phyloP scores from a whole-genome alignment of 2,888 invertebrate genomes.

The Caenorhabditis panamensis region DNA sequence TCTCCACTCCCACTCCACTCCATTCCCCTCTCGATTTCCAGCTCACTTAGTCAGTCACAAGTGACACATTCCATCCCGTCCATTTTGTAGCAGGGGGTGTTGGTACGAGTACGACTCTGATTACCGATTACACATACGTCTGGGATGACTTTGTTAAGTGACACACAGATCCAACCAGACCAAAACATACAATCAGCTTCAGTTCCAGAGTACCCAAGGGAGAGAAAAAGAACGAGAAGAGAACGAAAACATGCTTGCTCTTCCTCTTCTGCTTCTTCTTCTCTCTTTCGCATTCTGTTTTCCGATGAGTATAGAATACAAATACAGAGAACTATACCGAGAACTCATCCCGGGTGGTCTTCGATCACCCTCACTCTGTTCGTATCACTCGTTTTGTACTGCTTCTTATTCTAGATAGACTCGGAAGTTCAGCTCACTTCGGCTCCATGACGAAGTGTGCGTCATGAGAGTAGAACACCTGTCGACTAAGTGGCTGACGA shows the following conservation, averaged over 20 bases:
- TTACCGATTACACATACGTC: conserved; percentile 7
- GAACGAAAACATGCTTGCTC: conserved; percentile 3
- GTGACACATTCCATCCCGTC: conserved; percentile 1
- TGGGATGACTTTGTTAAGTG: conserved; percentile 3
- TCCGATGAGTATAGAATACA: background rate
- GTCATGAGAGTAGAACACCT: conserved; percentile 10
- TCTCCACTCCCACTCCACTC: background rate
- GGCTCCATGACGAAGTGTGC: background rate
- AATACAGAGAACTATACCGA: background rate
- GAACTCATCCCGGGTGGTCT: too few species aligned
- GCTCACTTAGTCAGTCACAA: conserved; percentile 4
- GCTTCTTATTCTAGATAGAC: background rate
- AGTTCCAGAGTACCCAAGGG: conserved; percentile 36
- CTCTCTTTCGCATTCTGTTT: background rate
- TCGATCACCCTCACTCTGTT: background rate
- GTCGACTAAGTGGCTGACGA: background rate
- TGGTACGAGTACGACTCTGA: conserved; percentile 2
- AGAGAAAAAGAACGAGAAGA: background rate
- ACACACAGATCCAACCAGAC: background rate
- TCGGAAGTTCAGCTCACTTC: background rate
- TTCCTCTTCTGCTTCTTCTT: background rate
- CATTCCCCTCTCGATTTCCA: background rate
- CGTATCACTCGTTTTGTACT: background rate
- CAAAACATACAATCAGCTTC: conserved; percentile 27
- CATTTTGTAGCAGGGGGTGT: background rate